Percentiles rank a stretch among this genome's conserved stretches.
Conservation (phyloP, 2,113 vertebrate genomes). For the Gopherus evgoodei region DNA sequence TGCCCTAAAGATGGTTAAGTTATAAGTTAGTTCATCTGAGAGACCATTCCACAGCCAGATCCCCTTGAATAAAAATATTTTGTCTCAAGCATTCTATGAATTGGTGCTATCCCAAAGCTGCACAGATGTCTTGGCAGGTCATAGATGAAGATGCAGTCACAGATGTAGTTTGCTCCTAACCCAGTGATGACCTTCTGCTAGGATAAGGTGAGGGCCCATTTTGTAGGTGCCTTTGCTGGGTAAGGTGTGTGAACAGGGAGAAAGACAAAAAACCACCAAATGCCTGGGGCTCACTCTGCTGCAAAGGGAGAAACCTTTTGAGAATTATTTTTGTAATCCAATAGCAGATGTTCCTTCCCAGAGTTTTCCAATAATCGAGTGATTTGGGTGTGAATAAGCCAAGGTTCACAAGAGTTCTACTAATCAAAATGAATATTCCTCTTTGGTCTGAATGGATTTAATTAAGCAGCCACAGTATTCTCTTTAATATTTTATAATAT, state of each 20-base stretch:
- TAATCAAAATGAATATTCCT: not conserved
- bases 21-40: not conserved
- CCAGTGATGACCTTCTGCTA: not conserved
- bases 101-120: not conserved
- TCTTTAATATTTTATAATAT: not conserved
- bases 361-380: not conserved
- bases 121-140: not conserved
- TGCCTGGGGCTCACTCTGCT: not conserved
- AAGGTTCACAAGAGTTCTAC: not conserved
- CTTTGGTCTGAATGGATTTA: not conserved
- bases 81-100: not conserved
- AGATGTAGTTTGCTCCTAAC: not conserved
- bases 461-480: not conserved
- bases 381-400: not conserved
- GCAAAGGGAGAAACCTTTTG: not conserved
- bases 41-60: not conserved
- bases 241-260: fast-evolving
- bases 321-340: not conserved
- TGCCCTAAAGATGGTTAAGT: not conserved
- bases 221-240: not conserved
- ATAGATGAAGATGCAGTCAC: not conserved
- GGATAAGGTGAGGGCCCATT: not conserved
- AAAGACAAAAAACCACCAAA: not conserved
- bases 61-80: not conserved
- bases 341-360: not conserved